These are phyloP conservation scores for Dynastes grantii DNA, from an alignment of 2,888 invertebrate species.

Conservation along the genomic window DNA sequence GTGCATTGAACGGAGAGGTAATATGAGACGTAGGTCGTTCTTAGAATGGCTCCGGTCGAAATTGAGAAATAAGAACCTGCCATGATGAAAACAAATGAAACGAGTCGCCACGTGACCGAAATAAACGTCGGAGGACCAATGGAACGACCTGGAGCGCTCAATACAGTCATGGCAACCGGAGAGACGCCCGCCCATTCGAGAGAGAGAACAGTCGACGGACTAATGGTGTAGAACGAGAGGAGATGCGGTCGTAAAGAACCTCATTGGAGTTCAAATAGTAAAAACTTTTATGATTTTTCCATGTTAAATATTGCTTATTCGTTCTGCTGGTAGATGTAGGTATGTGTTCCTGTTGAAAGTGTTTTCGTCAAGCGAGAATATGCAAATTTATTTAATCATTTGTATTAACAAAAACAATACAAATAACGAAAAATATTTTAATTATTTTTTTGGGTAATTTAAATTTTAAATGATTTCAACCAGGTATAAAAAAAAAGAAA, in stretches of 20 bases:
- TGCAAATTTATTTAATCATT: not conserved
- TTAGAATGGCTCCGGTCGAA: constrained; percentile 39
- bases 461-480: too few species aligned
- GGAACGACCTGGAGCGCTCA: constrained; percentile 60
- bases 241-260: constrained; percentile 63
- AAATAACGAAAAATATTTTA: too few species aligned
- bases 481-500: too few species aligned
- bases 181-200: constrained; percentile 56
- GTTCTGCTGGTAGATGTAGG: constrained; percentile 71
- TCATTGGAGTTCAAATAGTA: constrained; percentile 71
- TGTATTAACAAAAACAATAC: not conserved
- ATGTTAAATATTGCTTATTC: constrained; percentile 68
- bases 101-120: constrained; percentile 65
- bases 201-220: constrained; percentile 60
- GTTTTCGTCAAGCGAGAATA: constrained; percentile 1
- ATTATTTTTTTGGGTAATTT: too few species aligned
- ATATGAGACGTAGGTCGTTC: constrained; percentile 44
- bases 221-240: constrained; percentile 47
- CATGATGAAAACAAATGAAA: constrained; percentile 67
- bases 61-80: constrained; percentile 58
- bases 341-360: constrained; percentile 64
- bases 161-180: constrained; percentile 70
- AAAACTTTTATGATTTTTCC: constrained; percentile 70
- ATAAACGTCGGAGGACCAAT: constrained; percentile 65
- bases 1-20: constrained; percentile 36